These are phyloP conservation scores for Etia nguti DNA, from an alignment of 2,113 vertebrate genomes.

Conservation along the genomic window DNA sequence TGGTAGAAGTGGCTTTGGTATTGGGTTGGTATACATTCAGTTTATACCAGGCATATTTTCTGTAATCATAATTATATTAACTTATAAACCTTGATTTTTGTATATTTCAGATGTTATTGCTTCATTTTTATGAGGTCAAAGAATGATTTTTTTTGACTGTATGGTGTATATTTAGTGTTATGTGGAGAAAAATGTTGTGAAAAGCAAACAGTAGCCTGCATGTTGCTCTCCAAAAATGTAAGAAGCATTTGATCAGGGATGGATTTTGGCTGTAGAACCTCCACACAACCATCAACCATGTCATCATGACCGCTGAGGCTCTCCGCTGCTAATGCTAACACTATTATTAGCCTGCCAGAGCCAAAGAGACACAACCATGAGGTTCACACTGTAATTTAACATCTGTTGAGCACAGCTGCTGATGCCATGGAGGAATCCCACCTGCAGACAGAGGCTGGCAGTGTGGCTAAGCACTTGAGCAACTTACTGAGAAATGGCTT, in stretches of 20 bases:
- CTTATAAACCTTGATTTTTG: not conserved
- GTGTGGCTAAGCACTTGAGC: not conserved
- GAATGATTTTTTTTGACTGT: not conserved
- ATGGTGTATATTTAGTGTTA: not conserved
- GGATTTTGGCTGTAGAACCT: not conserved
- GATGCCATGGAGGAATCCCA: slow-evolving; percentile 28
- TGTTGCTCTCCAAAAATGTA: not conserved
- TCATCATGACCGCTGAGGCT: slow-evolving; percentile 29
- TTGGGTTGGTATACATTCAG: not conserved
- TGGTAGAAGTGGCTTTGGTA: not conserved
- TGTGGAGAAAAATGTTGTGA: not conserved
- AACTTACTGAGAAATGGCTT: not conserved
- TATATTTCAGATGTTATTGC: not conserved
- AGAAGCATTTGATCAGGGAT: slow-evolving; percentile 1
- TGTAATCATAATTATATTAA: not conserved
- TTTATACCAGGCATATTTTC: not conserved
- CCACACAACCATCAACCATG: not conserved
- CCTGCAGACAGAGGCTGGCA: slow-evolving; percentile 20
- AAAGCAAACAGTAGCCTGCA: not conserved
- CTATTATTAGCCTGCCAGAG: slow-evolving; percentile 67
- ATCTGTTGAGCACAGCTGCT: slow-evolving; percentile 67
- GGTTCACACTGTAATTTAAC: slow-evolving; percentile 68
- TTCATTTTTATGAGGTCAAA: not conserved
- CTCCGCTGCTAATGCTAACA: slow-evolving; percentile 24
- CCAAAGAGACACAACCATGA: slow-evolving; percentile 30